Conservation (phyloP, 1,140 invertebrate genomes). For the Meloidogyne hapla region DNA sequence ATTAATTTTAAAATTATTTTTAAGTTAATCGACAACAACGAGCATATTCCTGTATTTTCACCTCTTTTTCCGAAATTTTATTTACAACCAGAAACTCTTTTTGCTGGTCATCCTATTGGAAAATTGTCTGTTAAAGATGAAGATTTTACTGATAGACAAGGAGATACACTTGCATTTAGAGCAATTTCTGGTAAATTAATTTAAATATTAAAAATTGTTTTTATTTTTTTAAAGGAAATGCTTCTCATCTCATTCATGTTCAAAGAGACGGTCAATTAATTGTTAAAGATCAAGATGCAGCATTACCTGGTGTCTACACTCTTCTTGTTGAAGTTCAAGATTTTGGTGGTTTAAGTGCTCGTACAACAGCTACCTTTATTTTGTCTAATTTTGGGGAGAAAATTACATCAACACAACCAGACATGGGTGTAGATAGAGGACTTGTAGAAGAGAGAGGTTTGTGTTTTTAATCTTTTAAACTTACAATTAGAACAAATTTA, state of each 20-base stretch:
- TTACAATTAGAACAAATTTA: no score
- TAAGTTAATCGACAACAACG: conserved; percentile 43
- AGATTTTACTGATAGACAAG: conserved; percentile 40
- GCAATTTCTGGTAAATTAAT: conserved; percentile 28
- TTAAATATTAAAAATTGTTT: conserved; percentile 4
- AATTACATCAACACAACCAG: neutral
- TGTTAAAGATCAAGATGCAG: conserved; percentile 25
- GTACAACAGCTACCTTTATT: neutral
- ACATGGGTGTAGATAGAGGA: neutral
- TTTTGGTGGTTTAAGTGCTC: conserved; percentile 15
- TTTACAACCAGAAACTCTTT: conserved; percentile 16
- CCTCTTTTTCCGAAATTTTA: conserved; percentile 26
- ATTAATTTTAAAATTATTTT: neutral
- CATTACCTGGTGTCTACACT: conserved; percentile 4
- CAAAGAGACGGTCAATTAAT: conserved; percentile 23
- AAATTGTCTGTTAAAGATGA: conserved; percentile 39
- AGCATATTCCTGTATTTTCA: conserved; percentile 43
- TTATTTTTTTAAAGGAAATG: conserved; percentile 27
- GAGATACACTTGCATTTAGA: conserved; percentile 13
- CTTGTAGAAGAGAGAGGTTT: neutral
- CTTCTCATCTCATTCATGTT: conserved; percentile 23
- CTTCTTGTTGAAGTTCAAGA: conserved; percentile 26
- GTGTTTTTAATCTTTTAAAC: neutral
- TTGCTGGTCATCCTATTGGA: conserved; percentile 40
- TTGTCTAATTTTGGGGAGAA: neutral